Evolutionary conservation across 64 coral and sea anemone genomes (phyloP), one percentile per base, ranked within the genome.

Genomic region (Pocillopora damicornis): DNA sequence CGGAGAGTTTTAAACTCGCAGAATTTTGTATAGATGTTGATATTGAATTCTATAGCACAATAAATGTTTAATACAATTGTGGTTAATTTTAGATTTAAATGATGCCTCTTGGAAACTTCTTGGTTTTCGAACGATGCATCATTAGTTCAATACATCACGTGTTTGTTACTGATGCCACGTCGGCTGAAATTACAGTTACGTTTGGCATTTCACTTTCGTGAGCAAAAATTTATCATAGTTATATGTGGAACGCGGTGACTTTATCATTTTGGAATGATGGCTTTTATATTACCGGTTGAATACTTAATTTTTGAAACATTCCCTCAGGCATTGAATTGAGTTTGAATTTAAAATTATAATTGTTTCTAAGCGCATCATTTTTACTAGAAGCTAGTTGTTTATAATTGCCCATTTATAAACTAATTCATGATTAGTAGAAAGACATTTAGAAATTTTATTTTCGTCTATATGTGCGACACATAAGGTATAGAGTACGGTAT

Each of bases 1-100:
- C 42, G 42, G 42, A 51, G 0, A 51, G 42, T 4, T 51, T 4
- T 51, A 51, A 51, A 30, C 30, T 51, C 42, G 42, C 42, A 51
- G 42, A 2, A 51, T 51, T 51, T 51, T 51, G 42, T 51, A 4
- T 75, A 75, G 13, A 37, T 37, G 69, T 23, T n/a, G 17, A 73
- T 75, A 20, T 59, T 78, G 76, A 10, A 58, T 59, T 78, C 56
- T 59, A 13, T 60, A 79, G 56, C 22, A 9, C 60, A 22, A 79
- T 79, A 13, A 60, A 60, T 79, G 23, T 60, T 79, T 79, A 79
- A 79, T 79, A 60, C 60, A 15, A 77, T 58, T 60, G 26, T 79
- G 77, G 51, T 79, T 79, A 35, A 61, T 60, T 20, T 79, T 79
- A 51, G 58, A 77, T n/a, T 58, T 1, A 1, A 56, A 60, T 18